Percentiles rank a stretch among this genome's conserved stretches.
Conservation (phyloP, 2,113 vertebrate genomes). For the Ellobius talpinus region DNA sequence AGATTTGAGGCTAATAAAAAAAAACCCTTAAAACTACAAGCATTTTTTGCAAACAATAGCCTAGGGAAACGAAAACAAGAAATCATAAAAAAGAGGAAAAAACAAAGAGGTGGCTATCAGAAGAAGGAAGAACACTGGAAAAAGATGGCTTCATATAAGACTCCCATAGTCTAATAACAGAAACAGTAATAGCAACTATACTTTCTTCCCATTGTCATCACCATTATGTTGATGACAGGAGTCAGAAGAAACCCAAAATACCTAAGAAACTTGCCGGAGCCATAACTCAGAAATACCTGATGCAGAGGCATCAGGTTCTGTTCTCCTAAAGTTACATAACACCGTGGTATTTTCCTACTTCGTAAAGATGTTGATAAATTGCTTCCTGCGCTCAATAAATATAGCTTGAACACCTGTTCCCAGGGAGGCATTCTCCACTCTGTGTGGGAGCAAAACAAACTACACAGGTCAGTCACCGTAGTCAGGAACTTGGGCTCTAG, state of each 20-base stretch:
- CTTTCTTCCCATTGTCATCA: not conserved
- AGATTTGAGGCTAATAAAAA: not conserved
- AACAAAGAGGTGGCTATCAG: not conserved
- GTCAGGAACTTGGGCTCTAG: accelerated
- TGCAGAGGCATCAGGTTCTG: not conserved
- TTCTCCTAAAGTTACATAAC: not conserved
- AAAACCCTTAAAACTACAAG: not conserved
- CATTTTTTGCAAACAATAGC: not conserved
- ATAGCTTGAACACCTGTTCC: not conserved
- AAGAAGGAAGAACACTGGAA: not conserved
- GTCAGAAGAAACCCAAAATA: not conserved
- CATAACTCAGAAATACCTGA: not conserved
- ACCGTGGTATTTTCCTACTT: not conserved
- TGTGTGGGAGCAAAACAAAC: not conserved
- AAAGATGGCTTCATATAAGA: not conserved
- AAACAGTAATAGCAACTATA: not conserved
- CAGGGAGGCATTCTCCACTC: accelerated
- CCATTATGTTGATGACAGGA: not conserved
- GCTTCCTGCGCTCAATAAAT: not conserved
- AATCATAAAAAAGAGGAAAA: not conserved
- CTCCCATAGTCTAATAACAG: not conserved
- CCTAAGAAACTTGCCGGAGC: not conserved
- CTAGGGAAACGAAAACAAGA: not conserved
- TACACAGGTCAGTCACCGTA: too few relatives aligned
- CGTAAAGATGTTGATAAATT: not conserved